Conservation (phyloP, 2,797 vertebrate genomes). For the Tachyglossus aculeatus region DNA sequence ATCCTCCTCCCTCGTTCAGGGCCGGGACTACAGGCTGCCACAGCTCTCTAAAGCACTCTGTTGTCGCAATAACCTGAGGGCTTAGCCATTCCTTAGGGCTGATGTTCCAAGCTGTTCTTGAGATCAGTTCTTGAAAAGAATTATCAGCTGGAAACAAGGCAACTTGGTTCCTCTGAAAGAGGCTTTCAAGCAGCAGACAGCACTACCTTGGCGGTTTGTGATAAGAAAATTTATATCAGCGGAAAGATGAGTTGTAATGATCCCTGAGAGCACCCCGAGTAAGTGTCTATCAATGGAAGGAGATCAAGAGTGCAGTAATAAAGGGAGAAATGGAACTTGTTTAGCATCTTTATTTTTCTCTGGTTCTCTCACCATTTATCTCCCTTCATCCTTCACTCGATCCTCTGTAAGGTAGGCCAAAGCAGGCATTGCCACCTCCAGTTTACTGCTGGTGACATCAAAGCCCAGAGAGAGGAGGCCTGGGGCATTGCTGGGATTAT, state of each 20-base stretch:
- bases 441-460: too few relatives aligned
- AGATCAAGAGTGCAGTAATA: slow-evolving; percentile 4
- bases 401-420: too few relatives aligned
- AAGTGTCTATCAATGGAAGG: slow-evolving; percentile 18
- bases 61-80: background rate
- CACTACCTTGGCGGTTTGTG: slow-evolving; percentile 2
- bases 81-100: slow-evolving; percentile 20
- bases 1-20: too few relatives aligned
- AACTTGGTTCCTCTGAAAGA: slow-evolving; percentile 15
- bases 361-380: too few relatives aligned
- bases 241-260: slow-evolving; percentile 28
- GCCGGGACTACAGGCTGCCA: too few relatives aligned
- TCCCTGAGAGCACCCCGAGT: slow-evolving; percentile 25
- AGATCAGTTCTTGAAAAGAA: slow-evolving; percentile 52
- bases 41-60: background rate
- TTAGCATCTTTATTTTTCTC: too few relatives aligned
- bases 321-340: background rate
- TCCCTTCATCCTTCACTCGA: too few relatives aligned
- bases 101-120: slow-evolving; percentile 22
- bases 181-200: slow-evolving; percentile 8
- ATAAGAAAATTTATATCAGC: slow-evolving; percentile 26
- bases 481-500: too few relatives aligned
- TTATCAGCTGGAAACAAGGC: slow-evolving; percentile 15
- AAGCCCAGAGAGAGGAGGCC: too few relatives aligned
- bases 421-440: too few relatives aligned